Evolutionary conservation across 2,888 invertebrate genomes (phyloP).

Genomic region (Heteropelma amictum): DNA sequence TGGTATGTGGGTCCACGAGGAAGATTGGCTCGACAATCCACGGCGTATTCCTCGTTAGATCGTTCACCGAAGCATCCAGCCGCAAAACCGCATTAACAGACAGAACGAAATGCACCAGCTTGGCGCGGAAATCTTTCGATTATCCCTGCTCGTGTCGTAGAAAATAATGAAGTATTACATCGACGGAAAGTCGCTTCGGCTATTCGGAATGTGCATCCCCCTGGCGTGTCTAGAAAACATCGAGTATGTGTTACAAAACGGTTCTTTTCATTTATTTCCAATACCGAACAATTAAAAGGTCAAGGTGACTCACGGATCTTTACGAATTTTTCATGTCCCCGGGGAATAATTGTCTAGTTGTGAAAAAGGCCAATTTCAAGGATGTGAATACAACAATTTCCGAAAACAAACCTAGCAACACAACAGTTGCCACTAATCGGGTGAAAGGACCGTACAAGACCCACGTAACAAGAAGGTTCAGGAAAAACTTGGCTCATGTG

Average conservation of each 20-base stretch:
- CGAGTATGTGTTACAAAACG: too few species aligned
- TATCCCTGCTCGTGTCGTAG: too few species aligned
- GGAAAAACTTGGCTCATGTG: not conserved
- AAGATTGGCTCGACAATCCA: constrained; percentile 25
- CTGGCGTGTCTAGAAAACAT: not conserved
- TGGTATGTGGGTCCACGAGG: constrained; percentile 35
- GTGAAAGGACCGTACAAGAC: not conserved
- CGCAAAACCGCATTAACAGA: constrained; percentile 70
- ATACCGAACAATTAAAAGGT: too few species aligned
- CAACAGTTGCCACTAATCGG: constrained; percentile 8
- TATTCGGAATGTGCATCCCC: too few species aligned
- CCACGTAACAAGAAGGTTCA: not conserved
- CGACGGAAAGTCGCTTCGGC: too few species aligned
- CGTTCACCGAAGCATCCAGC: constrained; percentile 70
- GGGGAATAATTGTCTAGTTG: not conserved
- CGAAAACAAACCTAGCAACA: constrained; percentile 3
- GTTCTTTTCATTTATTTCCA: too few species aligned
- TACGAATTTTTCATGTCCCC: not conserved
- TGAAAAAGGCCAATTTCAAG: constrained; percentile 26
- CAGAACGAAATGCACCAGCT: constrained; percentile 13
- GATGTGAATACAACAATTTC: constrained; percentile 22
- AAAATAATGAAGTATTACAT: too few species aligned
- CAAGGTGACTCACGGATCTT: constrained; percentile 26
- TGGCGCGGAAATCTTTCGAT: constrained; percentile 33
- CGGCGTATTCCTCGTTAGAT: constrained; percentile 61